Base-by-base conservation (phyloP, 2,888 invertebrate genomes). In the Luperina testacea region DNA sequence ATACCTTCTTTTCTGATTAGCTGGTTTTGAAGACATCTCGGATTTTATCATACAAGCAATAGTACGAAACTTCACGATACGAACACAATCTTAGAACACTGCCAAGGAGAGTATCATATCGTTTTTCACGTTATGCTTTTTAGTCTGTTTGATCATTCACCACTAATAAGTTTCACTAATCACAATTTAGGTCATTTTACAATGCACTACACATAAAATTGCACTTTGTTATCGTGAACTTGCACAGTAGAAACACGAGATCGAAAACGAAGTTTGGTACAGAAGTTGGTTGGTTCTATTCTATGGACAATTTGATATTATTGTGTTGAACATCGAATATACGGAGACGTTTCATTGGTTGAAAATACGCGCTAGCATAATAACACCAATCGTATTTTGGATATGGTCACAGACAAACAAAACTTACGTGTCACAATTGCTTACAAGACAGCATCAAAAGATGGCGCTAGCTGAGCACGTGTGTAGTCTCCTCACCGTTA, bases 1-100 rank as follows among this genome's bases (percentile, higher is more conserved):
- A 97, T 95, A 98, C 98, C 98, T 97, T 94, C 98, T 97, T 95
- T 98, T 98, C 92, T 98, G 98, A 96, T 97, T 98, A 87, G 97
- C 96, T 92, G 96, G 96, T 92, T 97, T 97, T 81, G 96, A 90
- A 94, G 96, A 95, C 97, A 97, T 97, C 89, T 95, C 94, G 83
- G 88, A 90, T 94, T 95, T 94, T 93, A 94, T 93, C 92, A 92
- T 90, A 90, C 85, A 69, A 77, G 71, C 92, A 94, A 93, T 94
- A 91, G 92, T 94, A 95, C 92, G 94, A 96, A 96, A 95, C 93
- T 95, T 93, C 85, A 92, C 96, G 95, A 96, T 96, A 96, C 93
- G 94, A 95, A 88, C 95, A 97, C 97, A 97, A 96, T 97, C 97
- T 97, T 94, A 97, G 97, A 94, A 96, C 97, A 97, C 97, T 97